These are phyloP conservation scores for Drosophila kohkoa DNA, from an alignment of 1,140 invertebrate genomes.

Conservation along the genomic window DNA sequence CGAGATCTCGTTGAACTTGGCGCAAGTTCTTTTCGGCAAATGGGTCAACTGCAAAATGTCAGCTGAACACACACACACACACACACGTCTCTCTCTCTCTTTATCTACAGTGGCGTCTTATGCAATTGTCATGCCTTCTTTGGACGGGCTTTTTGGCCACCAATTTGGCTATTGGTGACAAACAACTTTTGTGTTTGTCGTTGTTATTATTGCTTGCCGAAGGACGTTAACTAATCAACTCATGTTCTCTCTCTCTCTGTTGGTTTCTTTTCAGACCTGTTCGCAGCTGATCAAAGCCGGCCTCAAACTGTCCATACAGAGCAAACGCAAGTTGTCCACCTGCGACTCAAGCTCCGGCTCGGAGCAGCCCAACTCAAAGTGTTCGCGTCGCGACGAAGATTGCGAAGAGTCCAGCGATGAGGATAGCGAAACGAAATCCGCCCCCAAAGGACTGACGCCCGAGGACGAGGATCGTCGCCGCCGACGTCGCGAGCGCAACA, in stretches of 20 bases:
- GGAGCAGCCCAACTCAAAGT: constrained; percentile 85
- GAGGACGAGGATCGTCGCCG: constrained; percentile 95
- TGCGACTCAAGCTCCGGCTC: constrained; percentile 86
- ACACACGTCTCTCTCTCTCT: background rate
- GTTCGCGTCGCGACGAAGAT: constrained; percentile 76
- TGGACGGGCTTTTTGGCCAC: constrained; percentile 32
- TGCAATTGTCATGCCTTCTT: constrained; percentile 59
- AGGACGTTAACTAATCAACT: constrained; percentile 49
- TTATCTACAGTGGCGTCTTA: constrained; percentile 36
- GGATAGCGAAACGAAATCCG: constrained; percentile 75
- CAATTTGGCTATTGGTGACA: constrained; percentile 75
- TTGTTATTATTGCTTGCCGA: background rate
- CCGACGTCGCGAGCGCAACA: constrained; percentile 94
- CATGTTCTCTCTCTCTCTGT: constrained; percentile 19
- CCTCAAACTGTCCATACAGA: constrained; percentile 95
- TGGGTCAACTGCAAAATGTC: constrained; percentile 33
- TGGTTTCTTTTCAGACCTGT: constrained; percentile 87
- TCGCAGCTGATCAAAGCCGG: constrained; percentile 96
- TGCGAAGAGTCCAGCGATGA: constrained; percentile 77
- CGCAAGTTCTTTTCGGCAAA: constrained; percentile 14
- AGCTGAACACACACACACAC: constrained; percentile 18
- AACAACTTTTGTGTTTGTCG: constrained; percentile 55
- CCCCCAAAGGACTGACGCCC: constrained; percentile 88
- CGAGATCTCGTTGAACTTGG: constrained; percentile 31
- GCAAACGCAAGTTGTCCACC: constrained; percentile 91